phyloP scores from a whole-genome alignment of 2,888 invertebrate species.

The Xestia ashworthii region DNA sequence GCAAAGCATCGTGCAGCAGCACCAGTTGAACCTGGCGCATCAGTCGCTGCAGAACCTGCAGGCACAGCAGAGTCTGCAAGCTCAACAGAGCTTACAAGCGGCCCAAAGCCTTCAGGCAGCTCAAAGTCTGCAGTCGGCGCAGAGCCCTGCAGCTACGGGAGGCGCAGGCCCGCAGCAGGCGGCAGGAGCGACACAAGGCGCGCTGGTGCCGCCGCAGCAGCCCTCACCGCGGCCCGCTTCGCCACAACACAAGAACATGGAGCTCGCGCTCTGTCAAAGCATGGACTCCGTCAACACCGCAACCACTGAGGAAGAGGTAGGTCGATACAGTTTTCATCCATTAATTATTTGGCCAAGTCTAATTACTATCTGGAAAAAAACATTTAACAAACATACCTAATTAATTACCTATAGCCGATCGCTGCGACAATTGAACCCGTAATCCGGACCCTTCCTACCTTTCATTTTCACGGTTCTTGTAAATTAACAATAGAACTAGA shows the following conservation, averaged over 20 bases:
- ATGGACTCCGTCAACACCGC: slow-evolving; percentile 99
- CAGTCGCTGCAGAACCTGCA: slow-evolving; percentile 86
- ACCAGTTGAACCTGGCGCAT: slow-evolving; percentile 87
- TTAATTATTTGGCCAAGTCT: slow-evolving; percentile 8
- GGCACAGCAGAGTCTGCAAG: slow-evolving; percentile 82
- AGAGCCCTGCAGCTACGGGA: slow-evolving; percentile 84
- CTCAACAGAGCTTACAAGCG: slow-evolving; percentile 77
- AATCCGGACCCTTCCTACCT: slow-evolving; percentile 62
- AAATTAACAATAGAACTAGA: slow-evolving; percentile 75
- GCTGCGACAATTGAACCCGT: slow-evolving; percentile 57
- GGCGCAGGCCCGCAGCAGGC: slow-evolving; percentile 83
- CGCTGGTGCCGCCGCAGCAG: slow-evolving; percentile 88
- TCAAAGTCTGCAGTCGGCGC: slow-evolving; percentile 77
- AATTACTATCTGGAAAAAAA: slow-evolving; percentile 25
- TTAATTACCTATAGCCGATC: slow-evolving; percentile 56
- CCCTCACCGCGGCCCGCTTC: slow-evolving; percentile 84
- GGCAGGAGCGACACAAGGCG: slow-evolving; percentile 83
- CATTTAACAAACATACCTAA: slow-evolving; percentile 26
- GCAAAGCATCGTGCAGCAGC: slow-evolving; percentile 88
- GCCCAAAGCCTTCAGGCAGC: slow-evolving; percentile 77
- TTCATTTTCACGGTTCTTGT: slow-evolving; percentile 63
- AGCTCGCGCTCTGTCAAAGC: slow-evolving; percentile 97
- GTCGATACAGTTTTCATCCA: slow-evolving; percentile 71
- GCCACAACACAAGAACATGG: slow-evolving; percentile 89
- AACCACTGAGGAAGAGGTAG: slow-evolving; percentile 99